These are phyloP conservation scores for Spheniscus mendiculus DNA, from an alignment of 2,113 vertebrate genomes.

Conservation along the genomic window DNA sequence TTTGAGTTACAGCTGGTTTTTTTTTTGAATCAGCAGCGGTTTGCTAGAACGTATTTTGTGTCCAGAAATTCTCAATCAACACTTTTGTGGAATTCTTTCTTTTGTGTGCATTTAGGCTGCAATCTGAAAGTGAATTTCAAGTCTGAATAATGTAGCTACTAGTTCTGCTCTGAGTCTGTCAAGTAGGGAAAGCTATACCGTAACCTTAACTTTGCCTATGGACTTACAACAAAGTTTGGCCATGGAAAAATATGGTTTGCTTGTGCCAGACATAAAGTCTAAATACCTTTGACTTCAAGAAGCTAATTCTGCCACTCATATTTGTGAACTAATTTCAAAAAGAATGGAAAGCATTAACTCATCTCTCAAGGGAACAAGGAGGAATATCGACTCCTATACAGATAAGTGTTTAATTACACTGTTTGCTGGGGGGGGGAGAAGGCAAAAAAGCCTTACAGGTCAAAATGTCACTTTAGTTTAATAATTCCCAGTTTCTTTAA, in stretches of 20 bases:
- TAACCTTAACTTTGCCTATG: background rate
- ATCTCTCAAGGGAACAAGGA: background rate
- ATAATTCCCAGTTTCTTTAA: background rate
- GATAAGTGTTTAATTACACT: background rate
- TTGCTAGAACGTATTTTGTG: background rate
- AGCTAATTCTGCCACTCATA: background rate
- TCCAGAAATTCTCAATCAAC: slow-evolving; percentile 36
- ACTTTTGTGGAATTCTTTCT: background rate
- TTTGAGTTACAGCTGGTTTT: background rate
- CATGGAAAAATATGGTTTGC: background rate
- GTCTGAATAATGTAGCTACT: background rate
- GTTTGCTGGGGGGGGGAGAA: background rate
- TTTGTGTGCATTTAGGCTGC: background rate
- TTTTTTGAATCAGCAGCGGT: background rate
- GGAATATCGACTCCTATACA: background rate
- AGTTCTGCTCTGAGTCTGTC: background rate
- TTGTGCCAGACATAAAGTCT: background rate
- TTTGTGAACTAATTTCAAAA: background rate
- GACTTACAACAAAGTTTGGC: background rate
- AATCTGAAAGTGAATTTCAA: slow-evolving; percentile 4
- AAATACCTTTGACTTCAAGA: background rate
- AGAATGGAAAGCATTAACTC: background rate
- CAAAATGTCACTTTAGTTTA: background rate
- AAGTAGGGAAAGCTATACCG: background rate
- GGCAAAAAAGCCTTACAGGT: background rate